Evolutionary conservation across 2,797 vertebrate species (phyloP), one percentile per base, ranked within the genome.

Genomic region (Oreortyx pictus): DNA sequence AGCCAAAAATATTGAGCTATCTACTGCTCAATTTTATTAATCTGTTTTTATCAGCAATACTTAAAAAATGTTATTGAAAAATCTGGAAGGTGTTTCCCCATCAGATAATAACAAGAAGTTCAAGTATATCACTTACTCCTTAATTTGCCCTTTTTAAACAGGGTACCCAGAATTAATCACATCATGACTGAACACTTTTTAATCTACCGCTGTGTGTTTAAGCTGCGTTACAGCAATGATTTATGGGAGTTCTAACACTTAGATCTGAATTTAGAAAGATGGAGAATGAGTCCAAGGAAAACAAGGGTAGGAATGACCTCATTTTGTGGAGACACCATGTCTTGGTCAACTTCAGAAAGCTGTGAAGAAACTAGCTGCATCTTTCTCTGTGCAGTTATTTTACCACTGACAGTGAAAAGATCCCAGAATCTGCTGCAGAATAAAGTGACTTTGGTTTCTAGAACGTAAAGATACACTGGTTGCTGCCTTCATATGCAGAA

Each of bases 241-340:
- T 88, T 64, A 57, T 52, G 67, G 67, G 73, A 68, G 77, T 57
- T 43, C 64, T 14, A 29, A n/a, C 71, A 66, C 73, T 90, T 62
- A 73, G 85, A 65, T 82, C 93, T 89, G 68, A 54, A 74, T 60
- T 72, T 15, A 68, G 77, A 49, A 68, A 72, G 79, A 62, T 50
- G 64, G 27, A 43, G 49, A 60, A 9, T 4, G 25, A 73, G 41
- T 82, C 96, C 96, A 96, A 97, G 80, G 89, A 82, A 96, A 97
- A 96, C 85, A 96, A 90, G 91, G 81, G 88, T 89, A 65, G 86
- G 41, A 71, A 65, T 96, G 95, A 97, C 35, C 92, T 97, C 97
- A 96, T 44, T 66, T 37, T 50, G 23, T 49, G 85, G 78, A 95
- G 95, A 93, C 95, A 82, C 50, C 5, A 0, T 57, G 94, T 96